Evolutionary conservation across 2,113 vertebrate species (phyloP), one percentile per base, ranked within the genome.

Genomic region (Corythoichthys intestinalis): DNA sequence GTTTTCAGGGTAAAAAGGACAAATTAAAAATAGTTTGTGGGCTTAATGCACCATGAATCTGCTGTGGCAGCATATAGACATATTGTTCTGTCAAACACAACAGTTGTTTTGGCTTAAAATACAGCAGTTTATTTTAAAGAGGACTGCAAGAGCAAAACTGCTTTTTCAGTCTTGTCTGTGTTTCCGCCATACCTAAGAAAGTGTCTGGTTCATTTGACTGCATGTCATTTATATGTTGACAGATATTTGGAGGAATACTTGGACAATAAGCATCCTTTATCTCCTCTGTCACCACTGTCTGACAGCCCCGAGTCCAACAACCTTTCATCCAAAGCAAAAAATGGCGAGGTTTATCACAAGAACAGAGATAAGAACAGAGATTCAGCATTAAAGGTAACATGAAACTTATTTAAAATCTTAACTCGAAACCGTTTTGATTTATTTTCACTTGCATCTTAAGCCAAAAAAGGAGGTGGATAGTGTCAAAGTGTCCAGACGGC

Each of bases 241-340:
- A 92, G 90, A 66, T 84, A 78, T 64, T 78, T 86, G 67, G 86
- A 85, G 46, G 90, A 91, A 58, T 90, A 82, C 75, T 81, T 93
- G 68, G 94, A 94, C 91, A 93, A 85, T 88, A 95, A 96, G 85
- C 86, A 92, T 80, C 94, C 95, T 12, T 82, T 92, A 74, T 95
- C 95, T 41, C 94, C 95, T 2, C 54, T 94, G 74, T 96, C 95
- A 66, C 94, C 95, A 35, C 86, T 94, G 79, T 93, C 94, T 0
- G 92, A 93, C 72, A 86, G 86, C 69, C 90, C 92, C 0, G 94
- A 94, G 85, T 83, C 92, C 85, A 91, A 87, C 86, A 91, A 92
- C 79, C 82, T 89, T 78, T 81, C 76, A 8, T 86, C 88, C 80
- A 95, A 94, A 90, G 73, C 89, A 60, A 93, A 90, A 70, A 89